A percentile compares a stretch with the other conserved stretches of the same genome.
Conservation (phyloP, 2,113 vertebrate genomes). For the Sinocyclocheilus grahami region DNA sequence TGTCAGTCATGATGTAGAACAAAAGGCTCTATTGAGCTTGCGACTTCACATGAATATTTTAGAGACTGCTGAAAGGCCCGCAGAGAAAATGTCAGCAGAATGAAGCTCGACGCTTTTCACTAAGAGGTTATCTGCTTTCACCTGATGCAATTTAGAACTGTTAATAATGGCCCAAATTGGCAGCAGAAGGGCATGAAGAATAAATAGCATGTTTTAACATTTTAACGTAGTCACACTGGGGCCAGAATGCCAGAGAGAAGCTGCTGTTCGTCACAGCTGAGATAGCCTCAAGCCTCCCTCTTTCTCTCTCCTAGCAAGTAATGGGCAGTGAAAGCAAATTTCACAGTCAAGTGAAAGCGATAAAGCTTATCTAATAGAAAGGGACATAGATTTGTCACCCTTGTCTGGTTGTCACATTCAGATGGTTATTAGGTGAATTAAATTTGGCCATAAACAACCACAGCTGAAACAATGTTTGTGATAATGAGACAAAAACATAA, state of each 20-base stretch:
- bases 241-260: not conserved
- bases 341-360: constrained; percentile 52
- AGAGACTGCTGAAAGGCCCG: constrained; percentile 1
- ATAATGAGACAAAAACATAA: constrained; percentile 17
- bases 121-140: constrained; percentile 24
- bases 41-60: constrained; percentile 49
- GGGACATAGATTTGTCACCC: constrained; percentile 36
- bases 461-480: not conserved
- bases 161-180: constrained; percentile 21
- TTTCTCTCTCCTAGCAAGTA: not conserved
- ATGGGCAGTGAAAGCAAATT: constrained; percentile 45
- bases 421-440: constrained; percentile 43
- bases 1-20: constrained; percentile 51
- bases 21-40: constrained; percentile 39
- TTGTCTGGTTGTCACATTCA: constrained; percentile 41
- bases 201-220: not conserved
- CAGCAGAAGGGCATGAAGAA: not conserved
- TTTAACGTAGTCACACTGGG: constrained; percentile 5
- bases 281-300: constrained; percentile 11
- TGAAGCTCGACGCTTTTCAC: not conserved
- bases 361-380: constrained; percentile 53
- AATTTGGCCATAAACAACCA: constrained; percentile 16
- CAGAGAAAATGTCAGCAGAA: constrained; percentile 42
- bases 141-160: constrained; percentile 9
- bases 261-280: constrained; percentile 42